Base-by-base conservation (phyloP, 2,113 vertebrate genomes). In the Gallinago media region DNA sequence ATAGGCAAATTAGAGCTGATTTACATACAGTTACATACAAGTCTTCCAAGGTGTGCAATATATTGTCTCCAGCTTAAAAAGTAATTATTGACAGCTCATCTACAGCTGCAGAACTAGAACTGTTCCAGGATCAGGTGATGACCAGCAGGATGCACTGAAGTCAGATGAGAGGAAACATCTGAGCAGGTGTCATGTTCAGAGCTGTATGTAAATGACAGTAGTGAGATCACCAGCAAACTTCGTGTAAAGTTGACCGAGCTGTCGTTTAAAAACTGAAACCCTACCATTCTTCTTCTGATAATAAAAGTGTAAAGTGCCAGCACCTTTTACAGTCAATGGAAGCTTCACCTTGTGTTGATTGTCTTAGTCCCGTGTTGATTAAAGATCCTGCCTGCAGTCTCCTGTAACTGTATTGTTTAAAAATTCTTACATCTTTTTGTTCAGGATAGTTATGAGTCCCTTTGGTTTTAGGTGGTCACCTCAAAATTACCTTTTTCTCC, bases 161-260 rank as follows among this genome's bases (percentile, higher is more conserved):
- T 75, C 29, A 70, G 34, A 0, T 27, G 12, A 85, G 62, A 52
- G 16, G n/a, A 52, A 70, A 25, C 75, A 20, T 46, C 32, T 58
- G n/a, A 58, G 62, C 2, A 0, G 74, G 3, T 0, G 12, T 25
- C 62, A 38, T 0, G 0, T 61, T 79, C 47, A 62, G 40, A 68
- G n/a, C 31, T 44, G 5, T 18, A 23, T 20, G 23, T 73, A 58
- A 61, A 25, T 36, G 34, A 23, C 7, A 36, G 22, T 26, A 61
- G 58, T 18, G 34, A 65, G 50, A 31, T 40, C n/a, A 72, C 58
- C 34, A 78, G 17, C 15, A 72, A 79, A 58, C 6, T 25, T 62
- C 8, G 44, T 31, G 36, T 63, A 6, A 34, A 31, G 62, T 44
- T 47, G 34, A 36, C 75, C 11, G 11, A 50, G 9, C 34, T 61